Base-by-base conservation (phyloP, 2,888 invertebrate species). In the Lepetodrilus schrolli region DNA sequence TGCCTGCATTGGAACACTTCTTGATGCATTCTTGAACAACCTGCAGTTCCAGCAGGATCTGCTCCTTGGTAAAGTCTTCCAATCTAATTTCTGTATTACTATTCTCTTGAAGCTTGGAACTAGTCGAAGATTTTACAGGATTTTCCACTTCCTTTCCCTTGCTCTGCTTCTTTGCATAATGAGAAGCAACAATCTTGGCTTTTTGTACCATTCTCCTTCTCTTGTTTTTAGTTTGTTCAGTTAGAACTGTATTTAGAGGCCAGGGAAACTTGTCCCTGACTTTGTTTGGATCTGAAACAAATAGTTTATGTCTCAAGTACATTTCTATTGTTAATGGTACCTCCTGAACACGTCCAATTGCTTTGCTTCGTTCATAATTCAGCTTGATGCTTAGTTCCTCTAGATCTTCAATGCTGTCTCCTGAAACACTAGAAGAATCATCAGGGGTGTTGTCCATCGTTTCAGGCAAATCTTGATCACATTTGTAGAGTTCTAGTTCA, bases 61-160 rank as follows among this genome's bases (percentile, higher is more conserved):
- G 38, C 4, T 68, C 68, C 26, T 68, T 68, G 26, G 47, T 68
- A 17, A 68, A 68, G 26, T 68, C 68, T 68, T 68, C 68, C 47
- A 68, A 20, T n/a, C 47, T 68, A 23, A 21, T 47, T 43, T 68
- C 68, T 1, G 26, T 3, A 17, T 13, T 17, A 2, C n/a, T 10
- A n/a, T 30, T 36, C 7, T 30, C 13, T 65, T 26, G 17, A 2
- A 34, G n/a, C n/a, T 20, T 20, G 5, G 21, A 23, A n/a, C 23
- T 17, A 17, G 47, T 43, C 4, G 26, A 23, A 1, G 23, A 38
- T 5, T 38, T 47, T 8, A 26, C 58, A 58, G 58, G 30, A 43
- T 17, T 17, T 17, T 17, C 2, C n/a, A 13, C n/a, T 4, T 17
- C 13, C 13, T 43, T 43, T 3, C 43, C 43, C 17, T 47, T 34